A percentile compares a stretch with the other conserved stretches of the same genome.
Evolutionary conservation across 2,888 invertebrate genomes (phyloP).

Genomic region (Vesta saturnalis): DNA sequence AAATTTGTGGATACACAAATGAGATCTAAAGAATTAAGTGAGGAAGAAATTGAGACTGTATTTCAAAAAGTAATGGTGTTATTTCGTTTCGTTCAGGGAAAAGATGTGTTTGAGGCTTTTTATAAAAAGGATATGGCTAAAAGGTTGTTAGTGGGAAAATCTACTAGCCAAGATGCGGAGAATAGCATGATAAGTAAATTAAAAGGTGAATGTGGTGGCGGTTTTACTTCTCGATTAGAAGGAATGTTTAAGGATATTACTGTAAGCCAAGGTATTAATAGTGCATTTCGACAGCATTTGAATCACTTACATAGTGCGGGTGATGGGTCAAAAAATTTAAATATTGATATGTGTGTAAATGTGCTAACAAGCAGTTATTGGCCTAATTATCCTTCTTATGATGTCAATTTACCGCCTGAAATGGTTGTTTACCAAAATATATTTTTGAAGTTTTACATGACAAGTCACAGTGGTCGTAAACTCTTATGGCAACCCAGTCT

Average conservation of each 20-base stretch:
- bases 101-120: constrained; percentile 99
- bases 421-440: constrained; percentile 91
- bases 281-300: constrained; percentile 86
- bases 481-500: constrained; percentile 97
- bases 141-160: constrained; percentile 92
- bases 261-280: constrained; percentile 92
- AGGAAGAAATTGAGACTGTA: constrained; percentile 92
- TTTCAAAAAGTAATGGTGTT: constrained; percentile 97
- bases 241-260: constrained; percentile 99
- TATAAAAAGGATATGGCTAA: constrained; percentile 99
- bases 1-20: constrained; percentile 97
- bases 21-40: constrained; percentile 93
- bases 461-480: constrained; percentile 95
- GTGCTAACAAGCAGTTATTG: constrained; percentile 98
- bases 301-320: constrained; percentile 40
- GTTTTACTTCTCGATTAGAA: constrained; percentile 96
- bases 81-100: constrained; percentile 97
- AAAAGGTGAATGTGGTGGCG: constrained; percentile 97
- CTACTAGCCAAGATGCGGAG: constrained; percentile 98
- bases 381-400: constrained; percentile 93
- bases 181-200: constrained; percentile 98
- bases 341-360: constrained; percentile 88
- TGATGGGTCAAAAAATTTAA: constrained; percentile 48
- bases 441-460: constrained; percentile 94
- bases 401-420: constrained; percentile 87